Base-by-base conservation (phyloP, 2,113 vertebrate genomes). In the Ammodytes marinus region DNA sequence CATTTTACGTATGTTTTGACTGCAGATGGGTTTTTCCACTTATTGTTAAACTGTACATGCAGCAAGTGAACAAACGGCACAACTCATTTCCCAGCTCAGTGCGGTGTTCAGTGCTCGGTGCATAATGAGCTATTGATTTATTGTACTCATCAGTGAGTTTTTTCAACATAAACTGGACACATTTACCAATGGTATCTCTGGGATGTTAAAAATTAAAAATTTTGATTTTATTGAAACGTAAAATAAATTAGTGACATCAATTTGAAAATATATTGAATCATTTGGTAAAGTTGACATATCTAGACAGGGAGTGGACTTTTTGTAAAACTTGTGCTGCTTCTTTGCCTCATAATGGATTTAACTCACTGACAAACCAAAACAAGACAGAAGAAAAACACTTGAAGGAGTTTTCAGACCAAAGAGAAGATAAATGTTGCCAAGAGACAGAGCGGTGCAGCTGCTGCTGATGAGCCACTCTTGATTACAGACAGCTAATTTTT, bases 71-170 rank as follows among this genome's bases (percentile, higher is more conserved):
- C 74, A 79, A 87, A 68, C 13, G 37, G 74, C 69, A 73, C 43
- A 76, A 68, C 50, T 86, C 79, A 84, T 89, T 92, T 80, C 78
- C 69, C 83, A 80, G 74, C 73, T 90, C 80, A 54, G 75, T 79
- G 74, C 74, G 0, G 60, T 57, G 78, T 77, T 86, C 83, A 78
- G 67, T 11, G 65, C 75, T 69, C 72, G 79, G 84, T 82, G 71
- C 69, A 87, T 91, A 83, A 91, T 85, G 79, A 88, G 88, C 83
- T 81, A 89, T 86, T 89, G 83, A 89, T 91, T 85, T 77, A 88
- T 90, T 84, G 67, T 65, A 47, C 64, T 78, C 74, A 88, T 89
- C 86, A 74, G 40, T 77, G 39, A 70, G 27, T 81, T 83, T 88
- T 72, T 77, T 55, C 77, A 77, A 73, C 64, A 77, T 73, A 79